Percentiles rank a stretch among this genome's conserved stretches.
These are phyloP conservation scores for Tetragnatha montana DNA, from an alignment of 2,888 invertebrate species.

Conservation along the genomic window DNA sequence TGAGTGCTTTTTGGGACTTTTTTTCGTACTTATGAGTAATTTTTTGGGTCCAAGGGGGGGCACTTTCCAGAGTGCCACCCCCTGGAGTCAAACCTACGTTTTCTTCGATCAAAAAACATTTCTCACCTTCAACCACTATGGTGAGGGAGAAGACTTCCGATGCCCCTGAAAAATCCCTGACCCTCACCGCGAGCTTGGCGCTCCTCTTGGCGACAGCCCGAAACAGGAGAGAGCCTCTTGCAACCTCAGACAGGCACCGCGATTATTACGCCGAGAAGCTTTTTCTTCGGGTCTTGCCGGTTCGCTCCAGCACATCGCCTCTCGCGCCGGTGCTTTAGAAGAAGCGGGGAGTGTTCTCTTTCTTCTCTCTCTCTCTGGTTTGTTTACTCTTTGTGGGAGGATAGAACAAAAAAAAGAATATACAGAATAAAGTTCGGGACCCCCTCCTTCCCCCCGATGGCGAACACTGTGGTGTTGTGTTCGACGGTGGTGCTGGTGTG, in stretches of 20 bases:
- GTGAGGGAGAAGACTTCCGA: not conserved
- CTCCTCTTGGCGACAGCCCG: slow-evolving; percentile 31
- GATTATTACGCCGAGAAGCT: slow-evolving; percentile 45
- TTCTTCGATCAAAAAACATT: no score
- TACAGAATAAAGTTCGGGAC: slow-evolving; percentile 7
- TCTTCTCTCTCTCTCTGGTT: no score
- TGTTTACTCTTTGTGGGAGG: slow-evolving; percentile 21
- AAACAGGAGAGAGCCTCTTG: not conserved
- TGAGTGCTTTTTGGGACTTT: no score
- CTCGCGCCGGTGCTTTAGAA: not conserved
- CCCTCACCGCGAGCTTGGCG: slow-evolving; percentile 21
- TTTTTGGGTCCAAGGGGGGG: no score
- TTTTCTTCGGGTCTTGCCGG: slow-evolving; percentile 45
- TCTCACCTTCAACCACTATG: no score
- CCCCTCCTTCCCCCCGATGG: slow-evolving; percentile 28
- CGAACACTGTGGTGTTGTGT: slow-evolving; percentile 24
- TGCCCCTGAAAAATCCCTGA: not conserved
- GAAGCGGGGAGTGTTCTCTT: slow-evolving; percentile 25
- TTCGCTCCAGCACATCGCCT: slow-evolving; percentile 13
- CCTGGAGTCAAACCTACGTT: no score
- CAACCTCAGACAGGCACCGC: slow-evolving; percentile 34
- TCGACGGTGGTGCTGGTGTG: not conserved
- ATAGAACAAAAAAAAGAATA: not conserved
- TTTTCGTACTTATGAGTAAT: no score
- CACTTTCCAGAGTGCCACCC: no score